Evolutionary conservation across 2,113 vertebrate genomes (phyloP).

Genomic region (Symphodus melops): DNA sequence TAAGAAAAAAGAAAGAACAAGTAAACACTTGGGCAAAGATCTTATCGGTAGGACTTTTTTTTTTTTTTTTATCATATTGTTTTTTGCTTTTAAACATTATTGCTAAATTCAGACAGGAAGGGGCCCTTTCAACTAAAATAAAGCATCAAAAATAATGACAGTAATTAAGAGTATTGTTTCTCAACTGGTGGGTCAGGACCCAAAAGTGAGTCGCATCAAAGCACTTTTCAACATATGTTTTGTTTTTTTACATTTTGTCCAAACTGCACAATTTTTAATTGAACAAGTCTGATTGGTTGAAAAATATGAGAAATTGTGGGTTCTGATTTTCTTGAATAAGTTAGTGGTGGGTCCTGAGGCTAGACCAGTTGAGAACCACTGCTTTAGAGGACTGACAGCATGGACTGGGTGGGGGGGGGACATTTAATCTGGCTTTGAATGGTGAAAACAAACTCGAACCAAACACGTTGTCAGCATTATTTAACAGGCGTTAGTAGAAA

Average conservation of each 20-base stretch:
- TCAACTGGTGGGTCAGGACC: too few relatives aligned
- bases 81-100: slow-evolving; percentile 74
- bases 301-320: too few relatives aligned
- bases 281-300: too few relatives aligned
- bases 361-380: background rate
- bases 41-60: slow-evolving; percentile 25
- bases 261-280: too few relatives aligned
- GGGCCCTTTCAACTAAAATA: slow-evolving; percentile 54
- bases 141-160: slow-evolving; percentile 37
- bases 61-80: slow-evolving; percentile 23
- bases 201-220: too few relatives aligned
- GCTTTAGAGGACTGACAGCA: slow-evolving; percentile 45
- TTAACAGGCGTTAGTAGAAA: slow-evolving; percentile 45
- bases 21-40: slow-evolving; percentile 27
- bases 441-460: slow-evolving; percentile 11
- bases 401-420: slow-evolving; percentile 70
- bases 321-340: too few relatives aligned
- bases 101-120: slow-evolving; percentile 77
- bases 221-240: too few relatives aligned
- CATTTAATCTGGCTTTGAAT: slow-evolving; percentile 39
- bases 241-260: too few relatives aligned
- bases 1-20: slow-evolving; percentile 9
- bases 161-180: slow-evolving; percentile 34
- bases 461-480: slow-evolving; percentile 36
- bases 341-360: too few relatives aligned